Percentiles rank a stretch among this genome's conserved stretches.
phyloP scores from a whole-genome alignment of 2,113 vertebrate genomes.

The Pelecanus crispus region DNA sequence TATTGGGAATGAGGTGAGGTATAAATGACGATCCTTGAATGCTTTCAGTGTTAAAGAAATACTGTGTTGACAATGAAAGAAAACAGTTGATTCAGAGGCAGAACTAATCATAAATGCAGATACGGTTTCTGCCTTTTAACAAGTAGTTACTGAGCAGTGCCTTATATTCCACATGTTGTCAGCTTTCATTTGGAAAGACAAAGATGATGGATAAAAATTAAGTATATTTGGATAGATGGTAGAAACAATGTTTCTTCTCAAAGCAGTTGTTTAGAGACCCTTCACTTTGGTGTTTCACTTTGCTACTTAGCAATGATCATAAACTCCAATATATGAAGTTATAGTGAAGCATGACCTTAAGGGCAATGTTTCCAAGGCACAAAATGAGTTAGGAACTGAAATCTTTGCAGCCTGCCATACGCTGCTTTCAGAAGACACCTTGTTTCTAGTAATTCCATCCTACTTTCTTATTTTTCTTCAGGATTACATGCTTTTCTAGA shows the following conservation, averaged over 20 bases:
- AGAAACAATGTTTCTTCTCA: neutral
- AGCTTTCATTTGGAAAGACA: neutral
- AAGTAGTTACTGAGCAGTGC: neutral
- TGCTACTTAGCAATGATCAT: neutral
- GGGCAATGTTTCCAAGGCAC: neutral
- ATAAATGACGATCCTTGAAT: neutral
- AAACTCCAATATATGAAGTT: neutral
- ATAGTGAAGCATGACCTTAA: neutral
- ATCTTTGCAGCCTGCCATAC: neutral
- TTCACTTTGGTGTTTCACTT: neutral
- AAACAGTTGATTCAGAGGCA: neutral
- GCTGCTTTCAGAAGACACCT: neutral
- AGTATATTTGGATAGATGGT: neutral
- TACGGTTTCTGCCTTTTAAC: neutral
- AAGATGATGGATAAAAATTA: neutral
- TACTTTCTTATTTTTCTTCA: neutral
- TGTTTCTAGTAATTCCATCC: neutral
- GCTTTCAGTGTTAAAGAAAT: neutral
- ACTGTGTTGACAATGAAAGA: neutral
- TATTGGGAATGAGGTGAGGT: slow-evolving; percentile 91
- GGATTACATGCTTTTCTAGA: neutral
- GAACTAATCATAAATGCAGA: neutral
- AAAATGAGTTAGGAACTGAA: neutral
- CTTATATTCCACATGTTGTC: neutral
- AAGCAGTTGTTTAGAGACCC: neutral